Base-by-base conservation (phyloP, 2,888 invertebrate species). In the Drosophila leonis region DNA sequence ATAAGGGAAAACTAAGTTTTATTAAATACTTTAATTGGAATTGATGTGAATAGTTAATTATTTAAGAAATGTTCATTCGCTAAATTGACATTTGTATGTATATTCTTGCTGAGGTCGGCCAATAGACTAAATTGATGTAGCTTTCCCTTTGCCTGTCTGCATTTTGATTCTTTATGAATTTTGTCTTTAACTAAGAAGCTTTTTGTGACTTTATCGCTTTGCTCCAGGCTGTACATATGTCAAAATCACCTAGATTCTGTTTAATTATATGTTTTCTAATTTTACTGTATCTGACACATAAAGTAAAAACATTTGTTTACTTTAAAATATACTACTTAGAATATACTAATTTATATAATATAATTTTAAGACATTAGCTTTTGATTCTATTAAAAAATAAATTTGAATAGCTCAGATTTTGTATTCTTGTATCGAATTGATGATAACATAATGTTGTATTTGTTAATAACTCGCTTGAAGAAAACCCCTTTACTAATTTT, bases 131-230 rank as follows among this genome's bases (percentile, higher is more conserved):
- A 52, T 52, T 31, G 20, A 52, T 15, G 8, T 24, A 15, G 24
- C 52, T 37, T 52, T 37, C 52, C 4, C 52, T 37, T 52, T 37
- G 35, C 9, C 35, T 52, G 13, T 24, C 35, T 35, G 35, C 20
- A 3, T 35, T 12, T 12, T 20, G 24, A 52, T 35, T 24, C 35
- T 37, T 35, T 18, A 4, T 31, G n/a, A 20, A 52, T 24, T 37
- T 24, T n/a, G 33, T 24, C 35, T 35, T 13, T 51, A 20, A 15
- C 4, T 20, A 13, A 20, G 13, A 42, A 20, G 20, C 42, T 18
- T 33, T 31, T 18, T 31, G 6, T 6, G 13, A 4, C 5, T 51
- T 20, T 13, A 6, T 18, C 20, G 20, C 13, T 35, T 31, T 9
- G 35, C 35, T 52, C 24, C 5, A 52, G 24, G 52, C 52, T 15